phyloP scores from a whole-genome alignment of 2,797 vertebrate species.

The Hafferia zeledoni region DNA sequence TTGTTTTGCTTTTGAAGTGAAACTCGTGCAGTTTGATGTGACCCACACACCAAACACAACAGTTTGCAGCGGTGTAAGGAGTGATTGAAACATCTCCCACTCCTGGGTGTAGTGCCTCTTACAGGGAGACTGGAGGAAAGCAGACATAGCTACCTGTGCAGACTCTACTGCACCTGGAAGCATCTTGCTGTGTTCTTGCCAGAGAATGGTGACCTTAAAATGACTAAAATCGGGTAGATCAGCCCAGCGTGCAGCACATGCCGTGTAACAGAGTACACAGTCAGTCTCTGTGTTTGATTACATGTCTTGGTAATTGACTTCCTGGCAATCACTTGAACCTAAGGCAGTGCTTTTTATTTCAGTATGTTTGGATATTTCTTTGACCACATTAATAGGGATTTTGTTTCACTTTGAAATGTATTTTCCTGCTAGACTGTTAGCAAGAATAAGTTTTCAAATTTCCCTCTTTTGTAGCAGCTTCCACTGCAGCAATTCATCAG shows the following conservation, averaged over 20 bases:
- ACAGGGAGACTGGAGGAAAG: neutral
- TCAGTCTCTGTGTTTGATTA: neutral
- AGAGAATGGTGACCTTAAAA: neutral
- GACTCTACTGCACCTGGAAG: neutral
- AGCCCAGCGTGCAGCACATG: neutral
- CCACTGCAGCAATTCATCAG: neutral
- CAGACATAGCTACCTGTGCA: neutral
- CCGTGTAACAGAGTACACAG: neutral
- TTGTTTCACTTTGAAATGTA: neutral
- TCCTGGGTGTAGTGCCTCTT: neutral
- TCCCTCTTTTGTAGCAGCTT: neutral
- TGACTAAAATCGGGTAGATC: neutral
- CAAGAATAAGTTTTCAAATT: neutral
- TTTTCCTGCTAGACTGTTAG: neutral
- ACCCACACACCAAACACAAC: neutral
- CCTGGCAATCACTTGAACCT: neutral
- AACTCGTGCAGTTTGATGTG: neutral
- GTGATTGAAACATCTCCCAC: neutral
- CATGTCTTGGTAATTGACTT: neutral
- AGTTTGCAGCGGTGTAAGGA: neutral
- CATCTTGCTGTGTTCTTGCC: neutral
- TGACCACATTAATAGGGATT: neutral
- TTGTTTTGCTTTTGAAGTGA: neutral
- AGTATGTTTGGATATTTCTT: neutral
- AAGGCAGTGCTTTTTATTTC: neutral